Evolutionary conservation across 2,113 vertebrate species (phyloP).

Genomic region (Mustelus asterias): DNA sequence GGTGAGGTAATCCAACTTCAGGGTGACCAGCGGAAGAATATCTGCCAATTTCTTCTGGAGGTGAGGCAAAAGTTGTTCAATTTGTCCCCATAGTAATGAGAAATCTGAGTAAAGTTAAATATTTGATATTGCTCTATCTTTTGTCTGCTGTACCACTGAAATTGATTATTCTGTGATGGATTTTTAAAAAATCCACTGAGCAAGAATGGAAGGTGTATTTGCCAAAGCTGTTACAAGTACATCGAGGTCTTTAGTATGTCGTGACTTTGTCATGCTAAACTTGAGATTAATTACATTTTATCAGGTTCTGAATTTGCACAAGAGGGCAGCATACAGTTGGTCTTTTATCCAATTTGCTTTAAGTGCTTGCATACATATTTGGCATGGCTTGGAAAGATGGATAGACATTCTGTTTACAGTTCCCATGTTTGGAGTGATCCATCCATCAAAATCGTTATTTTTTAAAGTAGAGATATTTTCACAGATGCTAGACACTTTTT

Average conservation of each 20-base stretch:
- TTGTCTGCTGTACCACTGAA: not conserved
- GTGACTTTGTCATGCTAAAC: not conserved
- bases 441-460: not conserved
- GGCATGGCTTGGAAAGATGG: not conserved
- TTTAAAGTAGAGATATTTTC: not conserved
- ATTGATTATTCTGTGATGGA: not conserved
- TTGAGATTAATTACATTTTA: too few relatives aligned
- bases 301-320: too few relatives aligned
- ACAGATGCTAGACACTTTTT: not conserved
- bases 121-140: not conserved
- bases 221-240: not conserved
- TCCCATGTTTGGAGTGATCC: not conserved
- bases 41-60: constrained; percentile 42
- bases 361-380: not conserved
- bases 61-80: constrained; percentile 49
- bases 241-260: not conserved
- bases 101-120: not conserved
- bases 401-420: not conserved
- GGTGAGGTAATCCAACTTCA: constrained; percentile 62
- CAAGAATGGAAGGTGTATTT: not conserved
- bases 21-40: too few relatives aligned
- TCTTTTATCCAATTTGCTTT: not conserved
- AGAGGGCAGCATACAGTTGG: not conserved
- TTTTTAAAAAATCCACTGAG: not conserved
- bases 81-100: not conserved